phyloP scores from a whole-genome alignment of 2,797 vertebrate species.

The Loris lydekkerianus region DNA sequence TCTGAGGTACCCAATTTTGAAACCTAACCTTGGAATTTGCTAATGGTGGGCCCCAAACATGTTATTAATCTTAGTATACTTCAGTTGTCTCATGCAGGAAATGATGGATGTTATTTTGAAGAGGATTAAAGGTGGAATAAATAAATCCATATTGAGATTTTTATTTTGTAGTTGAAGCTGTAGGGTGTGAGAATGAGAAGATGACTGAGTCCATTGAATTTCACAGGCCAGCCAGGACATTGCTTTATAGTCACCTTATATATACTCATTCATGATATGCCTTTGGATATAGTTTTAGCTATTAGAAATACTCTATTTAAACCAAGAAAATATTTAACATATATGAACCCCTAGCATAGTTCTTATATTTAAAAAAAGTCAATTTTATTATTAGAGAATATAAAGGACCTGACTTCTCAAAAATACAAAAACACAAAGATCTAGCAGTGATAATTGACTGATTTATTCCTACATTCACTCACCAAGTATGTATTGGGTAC shows the following conservation, averaged over 20 bases:
- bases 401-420: neutral
- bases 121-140: neutral
- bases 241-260: neutral
- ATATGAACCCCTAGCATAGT: neutral
- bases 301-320: neutral
- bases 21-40: neutral
- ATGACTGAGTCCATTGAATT: neutral
- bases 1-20: neutral
- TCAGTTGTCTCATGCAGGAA: neutral
- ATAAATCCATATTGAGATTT: neutral
- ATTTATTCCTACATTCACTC: neutral
- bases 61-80: neutral
- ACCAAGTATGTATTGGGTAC: neutral
- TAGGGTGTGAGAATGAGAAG: neutral
- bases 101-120: constrained; percentile 15
- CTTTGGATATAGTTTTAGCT: neutral
- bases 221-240: neutral
- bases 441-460: neutral
- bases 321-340: neutral
- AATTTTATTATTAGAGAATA: neutral
- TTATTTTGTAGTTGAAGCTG: neutral
- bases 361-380: neutral
- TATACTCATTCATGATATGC: neutral
- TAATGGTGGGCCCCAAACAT: neutral
- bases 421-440: neutral